Evolutionary conservation across 2,888 invertebrate genomes (phyloP).

Genomic region (Agelastica alni): DNA sequence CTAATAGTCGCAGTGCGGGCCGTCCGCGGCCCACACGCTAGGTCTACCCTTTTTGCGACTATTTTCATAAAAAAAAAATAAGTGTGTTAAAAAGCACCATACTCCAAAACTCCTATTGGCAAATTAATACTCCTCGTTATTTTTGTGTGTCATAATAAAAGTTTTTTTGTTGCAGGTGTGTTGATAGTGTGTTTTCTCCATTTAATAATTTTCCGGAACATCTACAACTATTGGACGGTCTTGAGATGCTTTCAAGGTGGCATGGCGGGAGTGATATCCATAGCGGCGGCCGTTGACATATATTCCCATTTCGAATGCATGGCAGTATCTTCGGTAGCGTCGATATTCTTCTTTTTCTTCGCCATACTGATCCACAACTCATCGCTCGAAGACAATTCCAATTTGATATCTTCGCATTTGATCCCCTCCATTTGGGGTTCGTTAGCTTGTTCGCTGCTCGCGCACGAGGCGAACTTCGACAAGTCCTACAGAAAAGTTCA

Average conservation of each 20-base stretch:
- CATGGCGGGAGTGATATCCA: slow-evolving; percentile 48
- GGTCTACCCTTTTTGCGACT: too few species aligned
- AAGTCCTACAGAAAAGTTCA: slow-evolving; percentile 16
- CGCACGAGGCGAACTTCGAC: slow-evolving; percentile 31
- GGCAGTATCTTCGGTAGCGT: slow-evolving; percentile 36
- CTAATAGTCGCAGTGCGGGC: too few species aligned
- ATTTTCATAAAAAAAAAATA: too few species aligned
- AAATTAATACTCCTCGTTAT: too few species aligned
- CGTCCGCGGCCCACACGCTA: too few species aligned
- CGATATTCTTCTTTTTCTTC: slow-evolving; percentile 43
- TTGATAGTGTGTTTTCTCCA: slow-evolving; percentile 34
- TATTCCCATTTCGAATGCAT: slow-evolving; percentile 46
- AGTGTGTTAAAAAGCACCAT: too few species aligned
- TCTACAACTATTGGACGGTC: slow-evolving; percentile 51
- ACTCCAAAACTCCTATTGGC: too few species aligned
- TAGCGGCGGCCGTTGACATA: slow-evolving; percentile 48
- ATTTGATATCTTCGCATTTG: slow-evolving; percentile 48
- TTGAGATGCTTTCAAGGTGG: slow-evolving; percentile 51
- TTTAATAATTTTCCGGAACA: slow-evolving; percentile 41
- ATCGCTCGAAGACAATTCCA: slow-evolving; percentile 53
- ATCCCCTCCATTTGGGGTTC: slow-evolving; percentile 47
- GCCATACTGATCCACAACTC: slow-evolving; percentile 45
- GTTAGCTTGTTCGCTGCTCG: slow-evolving; percentile 44
- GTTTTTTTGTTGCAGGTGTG: slow-evolving; percentile 33
- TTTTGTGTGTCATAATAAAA: too few species aligned